These are phyloP conservation scores for Brachionus rotundiformis DNA, from an alignment of 1,140 invertebrate species.

Conservation along the genomic window DNA sequence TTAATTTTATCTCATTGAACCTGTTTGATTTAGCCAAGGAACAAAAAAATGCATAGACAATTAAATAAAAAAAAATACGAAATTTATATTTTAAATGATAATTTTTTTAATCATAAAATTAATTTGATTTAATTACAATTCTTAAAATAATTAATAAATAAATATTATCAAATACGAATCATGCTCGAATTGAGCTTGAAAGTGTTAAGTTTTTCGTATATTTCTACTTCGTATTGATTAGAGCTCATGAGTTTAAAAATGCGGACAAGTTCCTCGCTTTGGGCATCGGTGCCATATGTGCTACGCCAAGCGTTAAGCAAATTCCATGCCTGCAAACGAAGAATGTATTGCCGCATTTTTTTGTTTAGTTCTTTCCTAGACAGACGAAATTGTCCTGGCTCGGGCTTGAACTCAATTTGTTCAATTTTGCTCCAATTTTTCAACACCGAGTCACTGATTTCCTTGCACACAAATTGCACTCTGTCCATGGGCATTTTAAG, in stretches of 20 bases:
- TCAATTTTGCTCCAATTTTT: conserved; percentile 38
- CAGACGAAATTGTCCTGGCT: conserved; percentile 13
- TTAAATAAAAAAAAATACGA: neutral
- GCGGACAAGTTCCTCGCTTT: conserved; percentile 24
- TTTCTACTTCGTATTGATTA: conserved; percentile 40
- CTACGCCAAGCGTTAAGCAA: conserved; percentile 33
- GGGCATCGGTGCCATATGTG: conserved; percentile 42
- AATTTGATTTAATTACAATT: conserved; percentile 3
- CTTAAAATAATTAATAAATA: neutral
- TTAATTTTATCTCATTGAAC: too few relatives aligned
- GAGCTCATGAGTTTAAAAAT: conserved; percentile 48
- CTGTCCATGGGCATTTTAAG: conserved; percentile 50
- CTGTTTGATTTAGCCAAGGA: too few relatives aligned
- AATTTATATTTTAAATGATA: neutral
- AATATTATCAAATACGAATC: neutral
- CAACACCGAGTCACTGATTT: conserved; percentile 39
- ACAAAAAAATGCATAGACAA: too few relatives aligned
- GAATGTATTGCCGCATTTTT: conserved; percentile 40
- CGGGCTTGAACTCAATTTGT: conserved; percentile 32
- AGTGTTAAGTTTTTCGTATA: conserved; percentile 34
- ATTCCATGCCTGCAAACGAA: conserved; percentile 44
- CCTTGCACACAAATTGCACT: conserved; percentile 49
- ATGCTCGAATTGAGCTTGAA: conserved; percentile 42
- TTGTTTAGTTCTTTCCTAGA: neutral
- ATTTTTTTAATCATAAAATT: neutral